Evolutionary conservation across 2,797 vertebrate species (phyloP).

Genomic region (Mycteria americana): DNA sequence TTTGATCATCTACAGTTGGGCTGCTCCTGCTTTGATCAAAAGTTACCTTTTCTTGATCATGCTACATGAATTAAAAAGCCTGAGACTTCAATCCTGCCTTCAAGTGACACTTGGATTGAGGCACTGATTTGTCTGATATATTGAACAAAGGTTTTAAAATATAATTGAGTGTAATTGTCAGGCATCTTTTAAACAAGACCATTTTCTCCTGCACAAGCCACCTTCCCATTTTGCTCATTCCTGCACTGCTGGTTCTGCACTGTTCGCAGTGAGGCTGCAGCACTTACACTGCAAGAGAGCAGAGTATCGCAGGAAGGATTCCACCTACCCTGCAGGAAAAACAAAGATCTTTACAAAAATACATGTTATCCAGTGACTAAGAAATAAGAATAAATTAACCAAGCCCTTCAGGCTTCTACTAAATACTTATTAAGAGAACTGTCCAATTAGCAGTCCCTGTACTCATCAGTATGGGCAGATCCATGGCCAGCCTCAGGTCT

Average conservation of each 20-base stretch:
- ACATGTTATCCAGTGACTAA: slow-evolving; percentile 22
- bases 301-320: background rate
- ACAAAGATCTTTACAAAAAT: slow-evolving; percentile 39
- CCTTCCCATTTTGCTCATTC: background rate
- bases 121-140: background rate
- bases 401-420: background rate
- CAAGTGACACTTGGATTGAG: background rate
- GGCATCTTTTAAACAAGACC: background rate
- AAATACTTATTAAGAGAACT: background rate
- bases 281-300: background rate
- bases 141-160: background rate
- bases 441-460: background rate
- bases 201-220: background rate
- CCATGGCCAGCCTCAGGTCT: accelerated
- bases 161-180: background rate
- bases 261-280: background rate
- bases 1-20: slow-evolving; percentile 14
- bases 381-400: slow-evolving; percentile 12
- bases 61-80: background rate
- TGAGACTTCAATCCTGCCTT: background rate
- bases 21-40: slow-evolving; percentile 17
- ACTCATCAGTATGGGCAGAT: background rate
- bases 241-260: background rate
- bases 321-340: slow-evolving; percentile 40
- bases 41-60: background rate